Evolutionary conservation across 30 jellyfish, hydroid and myxozoan genomes (phyloP).

Genomic region (Clytia hemisphaerica): DNA sequence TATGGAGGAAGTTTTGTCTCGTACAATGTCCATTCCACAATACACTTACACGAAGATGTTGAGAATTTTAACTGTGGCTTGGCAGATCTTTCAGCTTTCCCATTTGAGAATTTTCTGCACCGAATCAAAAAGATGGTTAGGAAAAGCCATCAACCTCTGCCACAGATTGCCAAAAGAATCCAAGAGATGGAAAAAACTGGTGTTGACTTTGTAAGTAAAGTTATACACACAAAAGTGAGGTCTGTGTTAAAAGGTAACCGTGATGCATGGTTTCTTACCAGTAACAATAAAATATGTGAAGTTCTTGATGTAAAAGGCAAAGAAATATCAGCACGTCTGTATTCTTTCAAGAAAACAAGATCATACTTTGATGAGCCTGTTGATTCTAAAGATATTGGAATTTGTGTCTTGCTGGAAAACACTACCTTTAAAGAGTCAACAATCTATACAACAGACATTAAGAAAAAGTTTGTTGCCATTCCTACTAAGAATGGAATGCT

Average conservation of each 20-base stretch:
- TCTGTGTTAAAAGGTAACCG: not conserved
- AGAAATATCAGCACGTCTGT: not conserved
- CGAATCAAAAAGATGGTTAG: not conserved
- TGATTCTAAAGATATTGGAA: not conserved
- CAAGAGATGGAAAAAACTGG: not conserved
- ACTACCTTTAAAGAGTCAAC: not conserved
- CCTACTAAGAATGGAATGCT: not conserved
- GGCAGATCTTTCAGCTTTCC: conserved; percentile 3
- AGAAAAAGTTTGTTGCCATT: not conserved
- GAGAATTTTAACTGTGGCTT: conserved; percentile 3
- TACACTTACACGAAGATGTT: conserved; percentile 10
- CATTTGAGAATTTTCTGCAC: conserved; percentile 2
- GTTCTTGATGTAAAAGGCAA: not conserved
- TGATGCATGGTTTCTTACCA: conserved; percentile 4
- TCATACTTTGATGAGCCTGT: not conserved
- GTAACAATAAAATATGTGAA: not conserved
- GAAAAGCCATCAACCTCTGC: not conserved
- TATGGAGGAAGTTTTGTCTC: conserved; percentile 10
- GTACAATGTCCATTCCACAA: conserved; percentile 1
- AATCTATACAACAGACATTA: not conserved
- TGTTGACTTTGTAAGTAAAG: not conserved
- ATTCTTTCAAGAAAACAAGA: not conserved
- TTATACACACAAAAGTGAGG: not conserved
- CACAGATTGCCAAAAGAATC: not conserved
- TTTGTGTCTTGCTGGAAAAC: not conserved